Percentiles rank a stretch among this genome's conserved stretches.
These are phyloP conservation scores for Forbesichthys papilliferus DNA, from an alignment of 2,113 vertebrate genomes.

Conservation along the genomic window DNA sequence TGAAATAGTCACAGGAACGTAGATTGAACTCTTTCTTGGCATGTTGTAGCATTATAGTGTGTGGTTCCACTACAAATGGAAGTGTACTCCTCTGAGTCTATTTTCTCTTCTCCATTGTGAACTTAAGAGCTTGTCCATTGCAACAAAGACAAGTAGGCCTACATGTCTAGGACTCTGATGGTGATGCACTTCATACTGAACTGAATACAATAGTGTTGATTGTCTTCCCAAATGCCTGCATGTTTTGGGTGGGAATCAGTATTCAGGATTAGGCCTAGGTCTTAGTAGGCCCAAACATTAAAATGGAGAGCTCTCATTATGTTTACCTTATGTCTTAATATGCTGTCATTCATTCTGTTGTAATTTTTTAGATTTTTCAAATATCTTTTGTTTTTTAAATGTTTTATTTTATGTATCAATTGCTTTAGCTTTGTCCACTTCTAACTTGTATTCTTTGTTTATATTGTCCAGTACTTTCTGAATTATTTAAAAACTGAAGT, in stretches of 20 bases:
- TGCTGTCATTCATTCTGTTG: too few species aligned
- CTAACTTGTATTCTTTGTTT: background rate
- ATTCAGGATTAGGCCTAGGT: background rate
- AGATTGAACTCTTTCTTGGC: background rate
- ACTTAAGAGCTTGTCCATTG: background rate
- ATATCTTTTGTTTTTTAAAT: background rate
- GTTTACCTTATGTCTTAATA: background rate
- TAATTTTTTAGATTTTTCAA: background rate
- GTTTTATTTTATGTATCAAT: background rate
- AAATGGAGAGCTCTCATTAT: background rate
- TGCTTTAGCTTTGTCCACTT: background rate
- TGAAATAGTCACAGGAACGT: too few species aligned
- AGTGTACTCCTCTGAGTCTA: background rate
- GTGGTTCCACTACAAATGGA: too few species aligned
- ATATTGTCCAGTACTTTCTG: too few species aligned
- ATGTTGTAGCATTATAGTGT: too few species aligned
- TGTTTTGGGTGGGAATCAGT: background rate
- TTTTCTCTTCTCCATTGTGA: background rate
- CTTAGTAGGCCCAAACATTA: too few species aligned
- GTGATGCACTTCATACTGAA: background rate
- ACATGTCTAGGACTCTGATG: constrained; percentile 6
- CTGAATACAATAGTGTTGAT: constrained; percentile 13
- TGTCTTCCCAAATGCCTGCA: constrained; percentile 1
- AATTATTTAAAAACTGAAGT: too few species aligned
- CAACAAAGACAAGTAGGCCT: constrained; percentile 16